A percentile compares a stretch with the other conserved stretches of the same genome.
Evolutionary conservation across 2,797 vertebrate genomes (phyloP).

Genomic region (Pagetopsis macropterus): DNA sequence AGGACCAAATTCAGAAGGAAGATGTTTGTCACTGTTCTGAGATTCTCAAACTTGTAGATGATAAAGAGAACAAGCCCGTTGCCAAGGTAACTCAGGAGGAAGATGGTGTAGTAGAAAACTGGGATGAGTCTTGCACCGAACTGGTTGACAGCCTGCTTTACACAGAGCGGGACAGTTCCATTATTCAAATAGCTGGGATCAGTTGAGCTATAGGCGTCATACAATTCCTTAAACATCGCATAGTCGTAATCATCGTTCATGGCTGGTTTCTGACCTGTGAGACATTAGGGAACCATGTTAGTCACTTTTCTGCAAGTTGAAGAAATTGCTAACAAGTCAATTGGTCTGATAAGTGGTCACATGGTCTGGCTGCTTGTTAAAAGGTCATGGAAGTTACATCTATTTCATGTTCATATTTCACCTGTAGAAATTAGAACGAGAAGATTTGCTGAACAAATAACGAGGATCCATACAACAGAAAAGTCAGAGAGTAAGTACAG

Average conservation of each 20-base stretch:
- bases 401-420: not conserved
- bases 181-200: slow-evolving; percentile 32
- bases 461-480: not conserved
- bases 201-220: accelerated
- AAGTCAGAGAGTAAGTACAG: not conserved
- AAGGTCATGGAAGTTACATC: not conserved
- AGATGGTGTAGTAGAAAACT: slow-evolving; percentile 79
- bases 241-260: slow-evolving; percentile 21
- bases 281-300: slow-evolving; percentile 8
- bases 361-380: not conserved
- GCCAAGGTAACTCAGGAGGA: slow-evolving; percentile 81
- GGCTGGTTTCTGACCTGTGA: slow-evolving; percentile 43
- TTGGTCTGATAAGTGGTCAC: no score
- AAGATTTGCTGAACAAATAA: not conserved
- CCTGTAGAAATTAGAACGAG: not conserved
- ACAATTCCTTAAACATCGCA: accelerated
- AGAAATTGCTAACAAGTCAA: not conserved
- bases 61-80: slow-evolving; percentile 83
- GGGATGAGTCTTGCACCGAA: slow-evolving; percentile 80
- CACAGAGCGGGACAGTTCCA: slow-evolving; percentile 51
- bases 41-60: slow-evolving; percentile 83
- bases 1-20: slow-evolving; percentile 85
- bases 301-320: not conserved
- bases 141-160: slow-evolving; percentile 48
- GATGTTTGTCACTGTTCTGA: slow-evolving; percentile 83